Conservation (phyloP, 2,113 vertebrate species). For the Sciurus niger region DNA sequence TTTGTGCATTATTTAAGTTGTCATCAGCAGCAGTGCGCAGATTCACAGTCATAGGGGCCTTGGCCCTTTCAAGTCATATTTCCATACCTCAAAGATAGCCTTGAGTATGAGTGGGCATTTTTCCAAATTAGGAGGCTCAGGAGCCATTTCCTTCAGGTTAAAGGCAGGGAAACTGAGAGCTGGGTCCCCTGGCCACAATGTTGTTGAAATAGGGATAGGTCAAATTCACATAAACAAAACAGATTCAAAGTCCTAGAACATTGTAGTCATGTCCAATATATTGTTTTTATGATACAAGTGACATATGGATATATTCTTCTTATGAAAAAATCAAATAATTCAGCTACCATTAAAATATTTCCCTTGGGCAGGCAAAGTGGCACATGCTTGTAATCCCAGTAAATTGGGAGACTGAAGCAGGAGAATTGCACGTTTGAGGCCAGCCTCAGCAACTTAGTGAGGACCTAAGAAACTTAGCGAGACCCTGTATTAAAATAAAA, state of each 20-base stretch:
- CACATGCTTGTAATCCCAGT: background rate
- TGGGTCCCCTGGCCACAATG: background rate
- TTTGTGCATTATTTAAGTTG: constrained; percentile 26
- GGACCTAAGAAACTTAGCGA: too few species aligned
- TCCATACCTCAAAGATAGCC: background rate
- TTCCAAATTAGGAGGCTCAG: constrained; percentile 14
- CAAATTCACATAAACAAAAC: constrained; percentile 43
- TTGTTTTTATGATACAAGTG: constrained; percentile 29
- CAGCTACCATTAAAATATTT: constrained; percentile 43
- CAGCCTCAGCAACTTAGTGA: background rate
- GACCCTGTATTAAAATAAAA: background rate
- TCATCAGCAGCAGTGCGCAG: background rate
- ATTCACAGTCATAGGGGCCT: background rate
- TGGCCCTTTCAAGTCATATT: background rate
- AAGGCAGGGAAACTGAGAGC: background rate
- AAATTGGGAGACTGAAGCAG: background rate
- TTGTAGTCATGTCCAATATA: constrained; percentile 1
- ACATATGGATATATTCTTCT: constrained; percentile 3
- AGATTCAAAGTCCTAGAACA: constrained; percentile 43
- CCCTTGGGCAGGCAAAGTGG: too few species aligned
- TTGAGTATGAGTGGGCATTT: background rate
- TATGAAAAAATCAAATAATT: constrained; percentile 1
- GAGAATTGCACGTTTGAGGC: background rate
- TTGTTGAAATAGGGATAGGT: background rate
- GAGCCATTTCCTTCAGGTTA: constrained; percentile 55